Evolutionary conservation across 2,113 vertebrate genomes (phyloP).

Genomic region (Varanus salvator): DNA sequence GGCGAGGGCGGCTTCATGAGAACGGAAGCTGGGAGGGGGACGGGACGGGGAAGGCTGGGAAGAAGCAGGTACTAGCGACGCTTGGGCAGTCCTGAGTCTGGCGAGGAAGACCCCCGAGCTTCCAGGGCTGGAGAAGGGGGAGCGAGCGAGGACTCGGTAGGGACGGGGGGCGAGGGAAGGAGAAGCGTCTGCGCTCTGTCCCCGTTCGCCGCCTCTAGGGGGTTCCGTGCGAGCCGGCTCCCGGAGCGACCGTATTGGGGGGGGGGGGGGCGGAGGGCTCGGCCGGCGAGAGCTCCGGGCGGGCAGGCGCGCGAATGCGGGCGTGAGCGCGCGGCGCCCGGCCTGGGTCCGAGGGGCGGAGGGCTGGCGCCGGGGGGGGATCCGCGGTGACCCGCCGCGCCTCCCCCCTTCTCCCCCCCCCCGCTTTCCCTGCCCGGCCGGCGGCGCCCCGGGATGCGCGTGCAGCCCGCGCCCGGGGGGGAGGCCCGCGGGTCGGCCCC

Average conservation of each 20-base stretch:
- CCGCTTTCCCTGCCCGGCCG: too few species aligned
- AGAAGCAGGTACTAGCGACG: too few species aligned
- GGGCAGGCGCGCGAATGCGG: not conserved
- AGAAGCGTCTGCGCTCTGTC: not conserved
- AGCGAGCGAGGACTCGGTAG: conserved; percentile 36
- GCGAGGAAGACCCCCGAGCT: too few species aligned
- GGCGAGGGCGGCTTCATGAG: too few species aligned
- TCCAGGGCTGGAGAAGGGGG: conserved; percentile 35
- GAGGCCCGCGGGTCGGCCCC: not conserved
- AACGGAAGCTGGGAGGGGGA: too few species aligned
- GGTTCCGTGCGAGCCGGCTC: too few species aligned
- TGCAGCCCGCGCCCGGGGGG: not conserved
- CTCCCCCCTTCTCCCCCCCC: too few species aligned
- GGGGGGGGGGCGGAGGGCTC: conserved; percentile 38
- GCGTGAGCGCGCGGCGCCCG: not conserved
- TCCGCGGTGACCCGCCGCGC: not conserved
- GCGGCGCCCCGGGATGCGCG: not conserved
- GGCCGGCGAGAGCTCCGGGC: not conserved
- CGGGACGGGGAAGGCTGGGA: too few species aligned
- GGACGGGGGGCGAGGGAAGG: conserved; percentile 50
- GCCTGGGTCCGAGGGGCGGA: too few species aligned
- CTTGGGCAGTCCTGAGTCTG: too few species aligned
- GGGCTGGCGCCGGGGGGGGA: too few species aligned
- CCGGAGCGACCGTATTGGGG: conserved; percentile 39
- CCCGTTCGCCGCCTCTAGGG: not conserved